Evolutionary conservation across 1,140 invertebrate genomes (phyloP).

Genomic region (Cryptotermes secundus): DNA sequence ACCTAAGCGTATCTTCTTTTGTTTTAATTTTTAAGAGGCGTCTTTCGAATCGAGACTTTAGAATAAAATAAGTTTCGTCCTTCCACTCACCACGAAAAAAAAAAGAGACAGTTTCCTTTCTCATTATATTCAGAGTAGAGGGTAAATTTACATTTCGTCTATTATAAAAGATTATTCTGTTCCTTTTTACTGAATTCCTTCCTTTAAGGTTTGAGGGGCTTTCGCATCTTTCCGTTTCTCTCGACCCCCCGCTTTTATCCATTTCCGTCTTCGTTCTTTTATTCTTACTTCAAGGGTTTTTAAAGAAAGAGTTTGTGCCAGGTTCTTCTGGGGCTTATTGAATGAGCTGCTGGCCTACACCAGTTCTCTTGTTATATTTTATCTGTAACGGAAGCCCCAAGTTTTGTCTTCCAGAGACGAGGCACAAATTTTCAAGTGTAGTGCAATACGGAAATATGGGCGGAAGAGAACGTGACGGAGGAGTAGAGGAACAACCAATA

Average conservation of each 20-base stretch:
- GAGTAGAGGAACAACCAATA: not conserved
- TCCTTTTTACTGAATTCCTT: not conserved
- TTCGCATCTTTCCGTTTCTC: not conserved
- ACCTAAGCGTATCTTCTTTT: not conserved
- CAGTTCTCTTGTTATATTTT: not conserved
- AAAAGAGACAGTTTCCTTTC: not conserved
- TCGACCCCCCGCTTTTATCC: not conserved
- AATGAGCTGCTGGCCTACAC: not conserved
- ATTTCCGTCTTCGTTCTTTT: not conserved
- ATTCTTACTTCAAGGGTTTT: not conserved
- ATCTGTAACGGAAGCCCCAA: not conserved
- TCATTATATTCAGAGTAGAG: constrained; percentile 7
- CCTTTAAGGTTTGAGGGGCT: not conserved
- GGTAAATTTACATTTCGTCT: constrained; percentile 17
- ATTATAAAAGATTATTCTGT: not conserved
- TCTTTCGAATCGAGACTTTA: not conserved
- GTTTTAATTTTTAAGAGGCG: constrained; percentile 14
- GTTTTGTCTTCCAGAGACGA: not conserved
- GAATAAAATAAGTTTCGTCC: constrained; percentile 10
- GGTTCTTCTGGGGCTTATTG: not conserved
- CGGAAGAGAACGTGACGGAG: not conserved
- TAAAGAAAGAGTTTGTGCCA: not conserved
- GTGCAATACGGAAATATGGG: not conserved
- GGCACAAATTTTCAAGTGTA: not conserved
- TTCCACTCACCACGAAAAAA: not conserved